phyloP scores from a whole-genome alignment of 2,797 vertebrate genomes.

The Xenopus petersii region DNA sequence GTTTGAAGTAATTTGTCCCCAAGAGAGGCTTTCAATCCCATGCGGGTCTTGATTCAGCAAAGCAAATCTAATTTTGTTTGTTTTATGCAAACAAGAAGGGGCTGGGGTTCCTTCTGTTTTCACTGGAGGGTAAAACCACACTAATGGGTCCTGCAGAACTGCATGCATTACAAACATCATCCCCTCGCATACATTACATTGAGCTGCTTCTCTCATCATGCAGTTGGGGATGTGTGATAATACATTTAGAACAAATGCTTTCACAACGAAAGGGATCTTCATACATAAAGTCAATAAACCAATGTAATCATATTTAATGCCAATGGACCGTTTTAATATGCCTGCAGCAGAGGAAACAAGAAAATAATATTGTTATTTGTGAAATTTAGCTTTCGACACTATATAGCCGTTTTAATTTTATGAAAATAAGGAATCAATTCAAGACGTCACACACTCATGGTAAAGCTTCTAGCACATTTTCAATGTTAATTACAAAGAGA shows the following conservation, averaged over 20 bases:
- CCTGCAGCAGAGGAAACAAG: conserved; percentile 62
- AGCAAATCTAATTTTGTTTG: conserved; percentile 99
- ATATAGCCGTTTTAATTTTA: conserved; percentile 55
- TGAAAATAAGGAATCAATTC: conserved; percentile 52
- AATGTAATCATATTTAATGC: conserved; percentile 76
- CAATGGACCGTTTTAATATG: conserved; percentile 59
- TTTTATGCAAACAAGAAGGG: conserved; percentile 98
- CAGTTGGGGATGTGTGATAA: conserved; percentile 74
- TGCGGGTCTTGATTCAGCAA: conserved; percentile 99
- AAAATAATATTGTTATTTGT: conserved; percentile 54
- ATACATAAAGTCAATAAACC: conserved; percentile 66
- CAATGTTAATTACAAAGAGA: conserved; percentile 70
- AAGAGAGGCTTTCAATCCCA: conserved; percentile 96
- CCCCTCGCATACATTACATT: conserved; percentile 95
- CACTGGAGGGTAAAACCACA: conserved; percentile 90
- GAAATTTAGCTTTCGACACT: conserved; percentile 51
- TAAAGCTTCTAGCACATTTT: conserved; percentile 63
- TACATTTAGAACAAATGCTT: conserved; percentile 74
- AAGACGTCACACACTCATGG: conserved; percentile 57
- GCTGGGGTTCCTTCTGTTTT: conserved; percentile 90
- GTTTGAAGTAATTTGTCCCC: conserved; percentile 99
- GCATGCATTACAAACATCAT: conserved; percentile 88
- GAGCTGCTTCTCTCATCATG: conserved; percentile 77
- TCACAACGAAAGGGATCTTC: conserved; percentile 69
- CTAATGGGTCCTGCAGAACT: conserved; percentile 90